Conservation (phyloP, 2,888 invertebrate genomes). For the Labia minor region DNA sequence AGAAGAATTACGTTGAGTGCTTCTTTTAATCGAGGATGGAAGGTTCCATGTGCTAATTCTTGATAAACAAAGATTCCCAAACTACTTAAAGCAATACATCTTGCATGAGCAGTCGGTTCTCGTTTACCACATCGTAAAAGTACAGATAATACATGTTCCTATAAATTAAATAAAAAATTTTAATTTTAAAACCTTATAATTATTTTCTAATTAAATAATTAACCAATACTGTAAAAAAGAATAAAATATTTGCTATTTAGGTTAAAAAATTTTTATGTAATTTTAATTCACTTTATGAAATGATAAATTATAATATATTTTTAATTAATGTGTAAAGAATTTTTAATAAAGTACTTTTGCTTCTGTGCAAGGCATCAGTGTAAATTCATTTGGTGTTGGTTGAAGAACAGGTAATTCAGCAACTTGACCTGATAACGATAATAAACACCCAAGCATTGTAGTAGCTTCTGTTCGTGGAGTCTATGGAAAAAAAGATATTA, state of each 20-base stretch:
- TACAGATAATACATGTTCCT: conserved; percentile 82
- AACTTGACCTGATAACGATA: conserved; percentile 66
- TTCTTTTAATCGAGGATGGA: conserved; percentile 54
- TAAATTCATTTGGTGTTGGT: conserved; percentile 49
- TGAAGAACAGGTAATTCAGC: conserved; percentile 57
- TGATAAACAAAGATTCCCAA: conserved; percentile 64
- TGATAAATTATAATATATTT: no score
- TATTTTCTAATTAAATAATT: no score
- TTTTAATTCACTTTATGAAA: no score
- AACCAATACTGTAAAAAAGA: no score
- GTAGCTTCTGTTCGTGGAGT: conserved; percentile 85
- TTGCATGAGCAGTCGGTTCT: conserved; percentile 74
- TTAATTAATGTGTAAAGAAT: no score
- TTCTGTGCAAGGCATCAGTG: conserved; percentile 54
- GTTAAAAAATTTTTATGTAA: no score
- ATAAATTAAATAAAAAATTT: no score
- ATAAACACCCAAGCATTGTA: conserved; percentile 73
- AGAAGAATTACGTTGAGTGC: conserved; percentile 56
- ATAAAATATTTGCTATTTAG: no score
- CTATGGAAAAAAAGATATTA: conserved; percentile 35
- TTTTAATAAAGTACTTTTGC: conserved; percentile 53
- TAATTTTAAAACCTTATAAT: no score
- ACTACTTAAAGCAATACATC: conserved; percentile 80
- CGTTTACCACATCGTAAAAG: conserved; percentile 76
- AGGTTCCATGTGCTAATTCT: conserved; percentile 48